phyloP scores from a whole-genome alignment of 2,888 invertebrate species.

The Habrosyne pyritoides region DNA sequence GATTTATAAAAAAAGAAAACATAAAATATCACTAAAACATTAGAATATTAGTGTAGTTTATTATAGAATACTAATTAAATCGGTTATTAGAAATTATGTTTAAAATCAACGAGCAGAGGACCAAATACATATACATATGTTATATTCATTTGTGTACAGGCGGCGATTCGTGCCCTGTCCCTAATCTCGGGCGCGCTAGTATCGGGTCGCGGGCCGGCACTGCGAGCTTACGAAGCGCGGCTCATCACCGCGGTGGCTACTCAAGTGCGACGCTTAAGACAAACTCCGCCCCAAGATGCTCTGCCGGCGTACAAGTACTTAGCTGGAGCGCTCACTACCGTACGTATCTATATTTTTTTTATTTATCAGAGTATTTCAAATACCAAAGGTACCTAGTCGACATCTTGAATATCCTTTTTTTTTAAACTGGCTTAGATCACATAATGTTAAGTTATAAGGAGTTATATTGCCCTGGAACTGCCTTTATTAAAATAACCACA shows the following conservation, averaged over 20 bases:
- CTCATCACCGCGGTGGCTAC: conserved; percentile 85
- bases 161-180: conserved; percentile 84
- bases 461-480: too few species aligned
- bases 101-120: too few species aligned
- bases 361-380: neutral
- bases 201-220: conserved; percentile 74
- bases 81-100: too few species aligned
- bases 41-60: too few species aligned
- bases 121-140: too few species aligned
- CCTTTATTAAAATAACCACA: too few species aligned
- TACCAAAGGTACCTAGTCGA: too few species aligned
- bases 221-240: conserved; percentile 86
- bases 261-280: conserved; percentile 84
- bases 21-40: neutral
- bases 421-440: too few species aligned
- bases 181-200: conserved; percentile 87
- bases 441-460: too few species aligned
- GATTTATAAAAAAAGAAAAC: neutral
- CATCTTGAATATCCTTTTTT: too few species aligned
- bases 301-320: conserved; percentile 74
- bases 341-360: conserved; percentile 30
- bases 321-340: conserved; percentile 66
- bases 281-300: conserved; percentile 47
- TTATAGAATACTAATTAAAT: too few species aligned
- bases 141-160: conserved; percentile 40